Base-by-base conservation (phyloP, 2,797 vertebrate genomes). In the Tarsius wallacei region DNA sequence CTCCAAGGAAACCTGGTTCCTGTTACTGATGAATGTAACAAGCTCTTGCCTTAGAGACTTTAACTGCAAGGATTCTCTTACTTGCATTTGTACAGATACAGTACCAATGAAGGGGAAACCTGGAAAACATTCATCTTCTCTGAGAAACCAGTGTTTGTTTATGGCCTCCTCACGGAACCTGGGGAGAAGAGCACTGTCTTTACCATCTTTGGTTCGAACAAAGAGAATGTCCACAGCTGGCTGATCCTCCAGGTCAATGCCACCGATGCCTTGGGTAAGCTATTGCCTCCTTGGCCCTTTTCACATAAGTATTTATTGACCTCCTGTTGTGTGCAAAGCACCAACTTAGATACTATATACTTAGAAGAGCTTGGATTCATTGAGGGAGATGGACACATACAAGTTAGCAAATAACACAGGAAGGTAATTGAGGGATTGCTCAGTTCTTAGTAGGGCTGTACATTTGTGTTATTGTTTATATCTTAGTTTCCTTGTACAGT, bases 101-200 rank as follows among this genome's bases (percentile, higher is more conserved):
- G 99, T 98, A 99, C 99, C 74, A 99, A 99, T 0, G 99, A 99
- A 98, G 99, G 99, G 2, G 99, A 99, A 98, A 99, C 99, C 0
- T 99, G 99, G 99, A 99, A 99, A 1, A 99, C 99, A 0, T 99
- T 99, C 94, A 97, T 98, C 55, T 99, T 99, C 98, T 99, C 99
- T 0, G 98, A 99, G 70, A 98, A 98, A 92, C 99, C 99, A 0
- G 99, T 99, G 96, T 99, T 99, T 0, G 99, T 99, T 31, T 99
- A 99, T 0, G 99, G 99, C 73, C 99, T 99, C 57, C 99, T 99
- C 87, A 99, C 99, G 0, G 99, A 99, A 97, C 99, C 99, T 0
- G 99, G 99, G 0, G 99, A 99, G 98, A 99, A 99, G 97, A 99
- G 99, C 98, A 99, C 99, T 9, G 98, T 99, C 78, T 99, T 99